phyloP scores from a whole-genome alignment of 2,113 vertebrate species.

The Oostethus manadensis region DNA sequence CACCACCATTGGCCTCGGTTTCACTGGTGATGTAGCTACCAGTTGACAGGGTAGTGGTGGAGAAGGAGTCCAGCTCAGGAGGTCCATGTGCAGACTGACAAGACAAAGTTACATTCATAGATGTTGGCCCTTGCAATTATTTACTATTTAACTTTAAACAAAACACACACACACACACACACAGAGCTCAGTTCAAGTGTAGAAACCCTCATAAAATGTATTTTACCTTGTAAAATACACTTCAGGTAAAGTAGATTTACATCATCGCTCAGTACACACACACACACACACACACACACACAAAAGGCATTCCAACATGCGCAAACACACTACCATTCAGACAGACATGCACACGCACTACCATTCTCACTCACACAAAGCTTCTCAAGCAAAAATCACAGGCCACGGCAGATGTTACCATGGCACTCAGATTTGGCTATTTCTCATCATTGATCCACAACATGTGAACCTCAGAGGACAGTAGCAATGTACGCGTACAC shows the following conservation, averaged over 20 bases:
- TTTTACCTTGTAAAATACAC: constrained; percentile 34
- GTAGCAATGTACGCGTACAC: neutral
- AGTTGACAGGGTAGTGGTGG: constrained; percentile 79
- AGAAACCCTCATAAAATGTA: constrained; percentile 74
- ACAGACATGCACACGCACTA: neutral
- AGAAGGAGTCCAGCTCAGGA: constrained; percentile 54
- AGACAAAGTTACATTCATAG: neutral
- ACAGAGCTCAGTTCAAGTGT: constrained; percentile 96
- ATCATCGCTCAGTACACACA: constrained; percentile 77
- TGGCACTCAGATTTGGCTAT: constrained; percentile 85
- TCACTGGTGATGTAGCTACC: constrained; percentile 79
- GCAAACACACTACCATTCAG: neutral
- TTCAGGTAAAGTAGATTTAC: constrained; percentile 68
- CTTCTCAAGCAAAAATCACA: constrained; percentile 71
- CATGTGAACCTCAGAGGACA: constrained; percentile 76
- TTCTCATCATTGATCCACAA: constrained; percentile 82
- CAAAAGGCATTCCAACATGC: neutral
- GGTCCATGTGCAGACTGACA: constrained; percentile 35
- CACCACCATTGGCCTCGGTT: constrained; percentile 70
- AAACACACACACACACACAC: constrained; percentile 1
- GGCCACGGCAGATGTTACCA: constrained; percentile 53
- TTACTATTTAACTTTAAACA: neutral
- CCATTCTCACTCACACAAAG: constrained; percentile 22
- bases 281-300: too few species aligned
- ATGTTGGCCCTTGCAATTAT: neutral